Percentiles rank a stretch among this genome's conserved stretches.
These are phyloP conservation scores for Pseudochirops corinnae DNA, from an alignment of 2,797 vertebrate species.

Conservation along the genomic window DNA sequence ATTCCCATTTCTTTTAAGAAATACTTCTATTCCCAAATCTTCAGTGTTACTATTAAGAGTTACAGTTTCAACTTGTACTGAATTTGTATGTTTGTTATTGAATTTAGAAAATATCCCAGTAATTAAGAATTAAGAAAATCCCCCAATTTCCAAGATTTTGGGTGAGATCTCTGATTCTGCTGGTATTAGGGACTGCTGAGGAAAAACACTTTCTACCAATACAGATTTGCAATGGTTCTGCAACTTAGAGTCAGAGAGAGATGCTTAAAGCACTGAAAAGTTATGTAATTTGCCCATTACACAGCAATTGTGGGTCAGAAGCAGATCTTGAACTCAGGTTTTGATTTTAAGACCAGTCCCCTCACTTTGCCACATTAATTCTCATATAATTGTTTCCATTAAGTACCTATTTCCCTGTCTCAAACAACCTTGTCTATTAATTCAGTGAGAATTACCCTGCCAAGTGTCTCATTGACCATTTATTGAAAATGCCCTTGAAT, in stretches of 20 bases:
- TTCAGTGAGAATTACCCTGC: not conserved
- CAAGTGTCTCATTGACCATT: not conserved
- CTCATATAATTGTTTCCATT: not conserved
- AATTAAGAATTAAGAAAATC: too few species aligned
- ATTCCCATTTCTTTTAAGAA: too few species aligned
- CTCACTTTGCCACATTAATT: not conserved
- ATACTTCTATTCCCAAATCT: too few species aligned
- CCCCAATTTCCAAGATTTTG: too few species aligned
- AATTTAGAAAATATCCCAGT: too few species aligned
- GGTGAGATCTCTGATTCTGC: too few species aligned
- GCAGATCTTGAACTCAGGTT: not conserved
- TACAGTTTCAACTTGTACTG: too few species aligned
- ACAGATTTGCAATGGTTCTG: not conserved
- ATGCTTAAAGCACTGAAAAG: not conserved
- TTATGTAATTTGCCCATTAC: not conserved
- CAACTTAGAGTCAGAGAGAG: not conserved
- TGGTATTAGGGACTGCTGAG: not conserved
- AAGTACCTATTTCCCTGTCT: not conserved
- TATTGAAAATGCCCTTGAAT: not conserved
- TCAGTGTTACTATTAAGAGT: too few species aligned
- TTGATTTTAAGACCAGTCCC: not conserved
- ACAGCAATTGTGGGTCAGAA: not conserved
- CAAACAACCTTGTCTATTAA: not conserved
- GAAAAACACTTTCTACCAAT: not conserved
- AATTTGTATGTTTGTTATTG: too few species aligned